Base-by-base conservation (phyloP, 2,888 invertebrate genomes). In the Pseudococcus viburni region DNA sequence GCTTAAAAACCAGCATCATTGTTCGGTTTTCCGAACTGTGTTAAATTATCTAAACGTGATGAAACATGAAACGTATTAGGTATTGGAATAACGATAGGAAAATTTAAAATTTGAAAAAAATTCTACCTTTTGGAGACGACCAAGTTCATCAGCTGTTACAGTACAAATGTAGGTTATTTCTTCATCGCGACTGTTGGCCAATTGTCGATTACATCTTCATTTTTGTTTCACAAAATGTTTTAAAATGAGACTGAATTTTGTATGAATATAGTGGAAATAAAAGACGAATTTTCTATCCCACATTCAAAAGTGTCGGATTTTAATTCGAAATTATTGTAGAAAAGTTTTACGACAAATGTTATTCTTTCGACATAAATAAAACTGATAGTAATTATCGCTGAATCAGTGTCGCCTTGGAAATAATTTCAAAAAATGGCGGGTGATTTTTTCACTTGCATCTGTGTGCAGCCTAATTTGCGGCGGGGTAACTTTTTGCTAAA, bases 121-220 rank as follows among this genome's bases (percentile, higher is more conserved):
- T 59, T 85, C 39, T 85, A 85, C 85, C 85, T 59, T 39, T n/a
- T 11, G 17, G 39, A 8, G 85, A 85, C 85, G 64, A 85, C 19
- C n/a, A 85, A 85, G 22, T 39, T 51, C 59, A 85, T 85, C 85
- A 85, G 85, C 85, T 85, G 85, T 85, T 85, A 59, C 64, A 64
- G 85, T 59, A 85, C 85, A 85, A 85, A 85, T 85, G 85, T 85
- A 85, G 85, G 85, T 85, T 85, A 85, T 55, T 85, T 59, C 64
- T 85, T 59, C 85, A 85, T 83, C 19, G 19, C 42, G 3, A 42
- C 17, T 42, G 19, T 80, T 80, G 80, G 80, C 42, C n/a, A 80
- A 46, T 80, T 1, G 42, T 80, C n/a, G n/a, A 42, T 39, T 80
- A n/a, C 6, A 42, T n/a, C 12, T 12, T 77, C 80, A 80, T 42